Base-by-base conservation (phyloP, 2,113 vertebrate species). In the Formicarius rufipectus region DNA sequence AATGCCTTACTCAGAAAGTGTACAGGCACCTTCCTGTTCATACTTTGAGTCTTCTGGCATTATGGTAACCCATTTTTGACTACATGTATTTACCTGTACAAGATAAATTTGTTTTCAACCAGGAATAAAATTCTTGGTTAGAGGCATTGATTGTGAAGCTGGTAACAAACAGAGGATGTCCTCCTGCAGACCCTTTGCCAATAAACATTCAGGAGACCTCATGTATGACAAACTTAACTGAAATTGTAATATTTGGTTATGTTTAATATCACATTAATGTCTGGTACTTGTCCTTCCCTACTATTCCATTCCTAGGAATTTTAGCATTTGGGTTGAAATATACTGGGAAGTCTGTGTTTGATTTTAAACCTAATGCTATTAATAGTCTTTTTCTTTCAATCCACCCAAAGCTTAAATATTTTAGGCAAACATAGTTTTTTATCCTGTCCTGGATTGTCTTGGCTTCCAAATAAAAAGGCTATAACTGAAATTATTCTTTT, bases 61-160 rank as follows among this genome's bases (percentile, higher is more conserved):
- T 93, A 97, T 97, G 97, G 82, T 84, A 92, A 88, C 78, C 75
- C 60, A 3, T 82, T 91, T 79, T 95, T 94, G 45, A 75, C 87
- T 95, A 28, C 6, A 1, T 55, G 6, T 95, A 30, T 76, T 60
- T 33, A 24, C 75, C 68, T 86, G 21, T 53, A 22, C 37, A 50
- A 84, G 78, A 76, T 33, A 49, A 78, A 89, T 33, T 45, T 9
- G 7, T 68, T 87, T 84, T 37, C 12, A 3, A 40, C 21, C 9
- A 56, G 55, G 69, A 87, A 44, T 67, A 37, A 40, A 73, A 22
- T 37, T 20, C 2, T 37, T 87, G 28, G 8, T 49, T 62, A 53
- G 81, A 40, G 39, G 21, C 47, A 15, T 93, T 2, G 7, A 10
- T 64, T 72, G 21, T 69, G 37, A 55, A 80, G 21, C 63, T 88